phyloP scores from a whole-genome alignment of 1,140 invertebrate genomes.

The Drosophila quadrilineata region DNA sequence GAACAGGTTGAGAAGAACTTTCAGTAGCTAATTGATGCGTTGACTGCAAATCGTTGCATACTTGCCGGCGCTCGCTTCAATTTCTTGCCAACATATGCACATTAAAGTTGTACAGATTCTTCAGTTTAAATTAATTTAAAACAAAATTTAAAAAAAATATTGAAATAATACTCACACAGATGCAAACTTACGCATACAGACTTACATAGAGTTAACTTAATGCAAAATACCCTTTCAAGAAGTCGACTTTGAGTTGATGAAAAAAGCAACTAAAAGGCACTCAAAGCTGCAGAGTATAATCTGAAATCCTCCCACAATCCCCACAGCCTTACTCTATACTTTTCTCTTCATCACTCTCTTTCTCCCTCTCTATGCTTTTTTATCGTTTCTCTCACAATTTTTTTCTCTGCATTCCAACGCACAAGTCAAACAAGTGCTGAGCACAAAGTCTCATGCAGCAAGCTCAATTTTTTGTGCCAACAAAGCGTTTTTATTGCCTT shows the following conservation, averaged over 20 bases:
- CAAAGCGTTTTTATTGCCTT: conserved; percentile 60
- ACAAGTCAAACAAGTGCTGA: conserved; percentile 44
- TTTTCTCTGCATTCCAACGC: neutral
- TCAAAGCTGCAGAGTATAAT: conserved; percentile 71
- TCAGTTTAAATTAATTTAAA: too few species aligned
- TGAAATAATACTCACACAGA: neutral
- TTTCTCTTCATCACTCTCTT: neutral
- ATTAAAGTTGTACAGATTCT: too few species aligned
- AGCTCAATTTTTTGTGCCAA: conserved; percentile 68
- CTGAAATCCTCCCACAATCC: neutral
- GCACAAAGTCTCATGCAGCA: conserved; percentile 28
- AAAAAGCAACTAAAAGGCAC: conserved; percentile 69
- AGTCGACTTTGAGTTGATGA: conserved; percentile 18
- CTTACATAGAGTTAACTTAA: conserved; percentile 20
- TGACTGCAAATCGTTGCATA: conserved; percentile 18
- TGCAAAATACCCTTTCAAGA: too few species aligned
- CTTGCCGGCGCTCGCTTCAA: neutral
- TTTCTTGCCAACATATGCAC: too few species aligned
- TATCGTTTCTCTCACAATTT: too few species aligned
- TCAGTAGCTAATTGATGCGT: too few species aligned
- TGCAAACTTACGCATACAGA: neutral
- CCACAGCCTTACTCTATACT: neutral
- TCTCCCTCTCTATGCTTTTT: too few species aligned
- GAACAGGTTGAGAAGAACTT: too few species aligned
- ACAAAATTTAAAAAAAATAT: too few species aligned